phyloP scores from a whole-genome alignment of 92 coral and sea anemone genomes.

The Micromussa lordhowensis region DNA sequence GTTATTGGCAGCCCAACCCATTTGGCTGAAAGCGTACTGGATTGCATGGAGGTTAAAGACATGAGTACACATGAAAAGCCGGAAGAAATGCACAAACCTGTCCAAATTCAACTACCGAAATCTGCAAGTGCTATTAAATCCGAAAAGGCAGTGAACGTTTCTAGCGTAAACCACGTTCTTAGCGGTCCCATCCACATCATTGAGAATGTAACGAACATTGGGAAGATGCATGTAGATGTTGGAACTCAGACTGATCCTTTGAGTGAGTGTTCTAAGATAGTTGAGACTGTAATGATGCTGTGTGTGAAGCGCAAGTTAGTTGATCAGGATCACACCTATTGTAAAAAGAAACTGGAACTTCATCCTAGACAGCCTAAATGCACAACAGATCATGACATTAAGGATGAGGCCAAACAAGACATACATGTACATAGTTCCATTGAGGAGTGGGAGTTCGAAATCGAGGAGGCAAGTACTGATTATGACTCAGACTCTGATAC shows the following conservation, averaged over 20 bases:
- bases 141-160: neutral
- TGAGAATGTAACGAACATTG: neutral
- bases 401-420: neutral
- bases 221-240: neutral
- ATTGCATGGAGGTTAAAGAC: neutral
- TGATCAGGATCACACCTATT: slow-evolving; percentile 15
- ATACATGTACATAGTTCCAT: neutral
- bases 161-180: neutral
- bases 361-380: neutral
- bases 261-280: neutral
- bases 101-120: neutral
- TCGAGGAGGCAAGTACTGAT: slow-evolving; percentile 6
- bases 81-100: neutral
- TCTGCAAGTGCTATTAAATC: neutral
- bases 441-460: neutral
- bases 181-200: neutral
- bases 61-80: neutral
- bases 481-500: neutral
- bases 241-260: slow-evolving; percentile 18
- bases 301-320: slow-evolving; percentile 5
- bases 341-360: slow-evolving; percentile 13
- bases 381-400: neutral
- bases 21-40: neutral
- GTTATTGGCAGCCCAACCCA: neutral
- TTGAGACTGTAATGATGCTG: neutral